These are phyloP conservation scores for Xylota sylvarum DNA, from an alignment of 2,888 invertebrate genomes.

Conservation along the genomic window DNA sequence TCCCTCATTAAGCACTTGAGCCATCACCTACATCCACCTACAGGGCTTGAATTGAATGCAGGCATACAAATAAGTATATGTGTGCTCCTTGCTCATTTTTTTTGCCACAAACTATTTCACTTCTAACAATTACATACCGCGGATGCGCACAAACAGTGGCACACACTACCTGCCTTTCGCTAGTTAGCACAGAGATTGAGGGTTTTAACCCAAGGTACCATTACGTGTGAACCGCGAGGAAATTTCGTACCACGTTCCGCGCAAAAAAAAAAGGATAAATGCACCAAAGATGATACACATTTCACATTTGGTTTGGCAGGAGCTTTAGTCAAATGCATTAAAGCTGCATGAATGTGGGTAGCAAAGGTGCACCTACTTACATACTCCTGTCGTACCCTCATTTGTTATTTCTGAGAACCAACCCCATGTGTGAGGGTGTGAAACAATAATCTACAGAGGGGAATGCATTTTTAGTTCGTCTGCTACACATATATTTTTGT, in stretches of 20 bases:
- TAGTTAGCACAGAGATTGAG: constrained; percentile 62
- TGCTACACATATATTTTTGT: constrained; percentile 17
- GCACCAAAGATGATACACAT: constrained; percentile 63
- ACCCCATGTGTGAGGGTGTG: constrained; percentile 47
- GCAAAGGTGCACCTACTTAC: background rate
- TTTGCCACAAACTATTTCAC: constrained; percentile 58
- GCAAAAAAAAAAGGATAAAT: constrained; percentile 30
- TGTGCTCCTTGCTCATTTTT: constrained; percentile 72
- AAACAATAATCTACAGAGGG: constrained; percentile 53
- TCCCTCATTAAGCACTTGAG: constrained; percentile 77
- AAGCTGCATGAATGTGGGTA: constrained; percentile 40
- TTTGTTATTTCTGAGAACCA: constrained; percentile 58
- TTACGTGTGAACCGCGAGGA: constrained; percentile 50
- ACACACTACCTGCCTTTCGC: constrained; percentile 13
- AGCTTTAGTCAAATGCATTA: constrained; percentile 65
- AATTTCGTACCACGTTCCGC: constrained; percentile 14
- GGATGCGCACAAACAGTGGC: constrained; percentile 60
- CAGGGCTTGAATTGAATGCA: constrained; percentile 25
- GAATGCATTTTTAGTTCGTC: constrained; percentile 52
- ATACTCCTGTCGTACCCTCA: constrained; percentile 46
- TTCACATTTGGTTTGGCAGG: constrained; percentile 58
- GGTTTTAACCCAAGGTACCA: constrained; percentile 62
- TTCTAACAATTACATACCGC: constrained; percentile 67
- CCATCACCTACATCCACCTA: constrained; percentile 55
- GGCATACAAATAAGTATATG: constrained; percentile 39